A percentile compares a stretch with the other conserved stretches of the same genome.
Evolutionary conservation across 2,113 vertebrate genomes (phyloP).

Genomic region (Ranitomeya variabilis): DNA sequence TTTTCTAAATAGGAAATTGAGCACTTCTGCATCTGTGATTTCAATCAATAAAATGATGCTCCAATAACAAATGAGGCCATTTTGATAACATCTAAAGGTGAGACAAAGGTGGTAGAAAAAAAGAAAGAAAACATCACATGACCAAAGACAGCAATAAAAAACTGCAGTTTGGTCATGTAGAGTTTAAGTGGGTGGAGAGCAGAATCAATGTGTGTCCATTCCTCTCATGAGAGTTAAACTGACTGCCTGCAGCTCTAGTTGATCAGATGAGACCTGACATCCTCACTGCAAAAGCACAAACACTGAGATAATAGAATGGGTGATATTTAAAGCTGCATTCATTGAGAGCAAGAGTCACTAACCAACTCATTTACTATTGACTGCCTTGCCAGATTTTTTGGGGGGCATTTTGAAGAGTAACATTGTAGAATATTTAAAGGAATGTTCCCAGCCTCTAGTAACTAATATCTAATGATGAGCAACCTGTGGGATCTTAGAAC

Average conservation of each 20-base stretch:
- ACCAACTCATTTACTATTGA: slow-evolving; percentile 16
- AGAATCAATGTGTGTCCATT: slow-evolving; percentile 35
- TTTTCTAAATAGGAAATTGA: background rate
- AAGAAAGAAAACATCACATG: background rate
- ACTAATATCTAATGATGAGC: background rate
- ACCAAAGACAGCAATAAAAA: slow-evolving; percentile 13
- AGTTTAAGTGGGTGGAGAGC: slow-evolving; percentile 23
- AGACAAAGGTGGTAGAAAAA: background rate
- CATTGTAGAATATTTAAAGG: background rate
- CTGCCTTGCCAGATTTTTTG: background rate
- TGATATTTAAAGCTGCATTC: background rate
- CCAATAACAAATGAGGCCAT: background rate
- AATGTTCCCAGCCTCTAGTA: background rate
- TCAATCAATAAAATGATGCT: background rate
- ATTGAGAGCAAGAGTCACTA: background rate
- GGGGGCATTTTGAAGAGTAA: background rate
- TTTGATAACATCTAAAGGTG: background rate
- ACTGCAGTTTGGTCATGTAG: slow-evolving; percentile 32
- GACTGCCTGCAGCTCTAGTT: slow-evolving; percentile 36
- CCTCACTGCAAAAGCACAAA: slow-evolving; percentile 35
- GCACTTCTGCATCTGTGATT: background rate
- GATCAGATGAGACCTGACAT: slow-evolving; percentile 45
- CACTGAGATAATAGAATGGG: slow-evolving; percentile 11
- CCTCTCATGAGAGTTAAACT: slow-evolving; percentile 15
- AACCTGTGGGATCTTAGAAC: too few relatives aligned